Conservation (phyloP, 2,113 vertebrate species). For the Dendrocopos noguchii region DNA sequence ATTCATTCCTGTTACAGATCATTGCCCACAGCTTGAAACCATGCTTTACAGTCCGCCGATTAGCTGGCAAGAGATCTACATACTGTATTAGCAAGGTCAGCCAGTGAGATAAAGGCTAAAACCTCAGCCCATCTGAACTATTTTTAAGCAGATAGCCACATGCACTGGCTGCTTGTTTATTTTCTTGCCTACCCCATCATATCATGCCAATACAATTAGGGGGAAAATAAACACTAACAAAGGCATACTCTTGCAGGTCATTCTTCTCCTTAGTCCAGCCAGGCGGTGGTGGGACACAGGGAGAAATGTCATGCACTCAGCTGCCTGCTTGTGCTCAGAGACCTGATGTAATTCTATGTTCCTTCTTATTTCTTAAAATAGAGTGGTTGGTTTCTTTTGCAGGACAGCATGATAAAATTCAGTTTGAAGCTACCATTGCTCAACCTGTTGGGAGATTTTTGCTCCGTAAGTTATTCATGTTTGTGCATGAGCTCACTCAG, state of each 20-base stretch:
- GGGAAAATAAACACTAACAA: not conserved
- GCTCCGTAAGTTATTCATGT: not conserved
- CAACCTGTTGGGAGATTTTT: not conserved
- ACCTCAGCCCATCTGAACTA: conserved; percentile 72
- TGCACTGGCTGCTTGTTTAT: conserved; percentile 66
- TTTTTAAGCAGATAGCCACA: conserved; percentile 78
- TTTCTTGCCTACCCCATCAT: not conserved
- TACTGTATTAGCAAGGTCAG: conserved; percentile 85
- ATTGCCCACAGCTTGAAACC: conserved; percentile 83
- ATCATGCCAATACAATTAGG: not conserved
- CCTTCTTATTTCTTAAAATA: not conserved
- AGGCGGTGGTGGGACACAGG: not conserved
- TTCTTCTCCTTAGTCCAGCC: not conserved
- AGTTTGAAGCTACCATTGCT: not conserved
- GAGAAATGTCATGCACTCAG: not conserved
- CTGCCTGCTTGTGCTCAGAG: not conserved
- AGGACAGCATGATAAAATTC: not conserved
- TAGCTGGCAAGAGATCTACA: conserved; percentile 83
- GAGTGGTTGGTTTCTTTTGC: not conserved
- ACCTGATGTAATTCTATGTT: not conserved
- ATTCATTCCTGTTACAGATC: conserved; percentile 86
- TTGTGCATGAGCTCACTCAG: not conserved
- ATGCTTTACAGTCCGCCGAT: conserved; percentile 81
- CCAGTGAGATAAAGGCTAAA: conserved; percentile 79
- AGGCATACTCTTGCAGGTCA: not conserved